Percentiles rank a stretch among this genome's conserved stretches.
Conservation (phyloP, 2,888 invertebrate species). For the Lycaena phlaeas region DNA sequence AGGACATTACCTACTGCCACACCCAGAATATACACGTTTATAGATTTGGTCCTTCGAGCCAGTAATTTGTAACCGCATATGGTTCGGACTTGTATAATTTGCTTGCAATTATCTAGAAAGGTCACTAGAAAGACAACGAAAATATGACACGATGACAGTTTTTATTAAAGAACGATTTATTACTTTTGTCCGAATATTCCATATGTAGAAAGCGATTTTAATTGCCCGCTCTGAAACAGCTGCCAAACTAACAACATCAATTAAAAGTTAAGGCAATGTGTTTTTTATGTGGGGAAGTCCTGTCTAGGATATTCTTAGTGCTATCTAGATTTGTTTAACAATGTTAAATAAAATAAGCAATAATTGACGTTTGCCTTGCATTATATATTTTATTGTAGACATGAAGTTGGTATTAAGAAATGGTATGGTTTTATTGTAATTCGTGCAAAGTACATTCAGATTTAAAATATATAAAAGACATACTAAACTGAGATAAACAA, state of each 20-base stretch:
- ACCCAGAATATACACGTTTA: neutral
- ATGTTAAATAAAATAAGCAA: too few relatives aligned
- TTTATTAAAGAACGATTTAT: neutral
- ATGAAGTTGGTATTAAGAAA: too few relatives aligned
- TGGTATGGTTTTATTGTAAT: too few relatives aligned
- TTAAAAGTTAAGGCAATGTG: neutral
- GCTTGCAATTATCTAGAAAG: conserved; percentile 36
- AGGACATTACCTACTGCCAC: too few relatives aligned
- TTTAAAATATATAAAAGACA: too few relatives aligned
- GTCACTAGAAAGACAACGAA: conserved; percentile 1
- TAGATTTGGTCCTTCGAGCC: neutral
- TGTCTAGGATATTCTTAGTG: too few relatives aligned
- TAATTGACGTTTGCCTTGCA: too few relatives aligned
- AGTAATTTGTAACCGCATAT: conserved; percentile 29
- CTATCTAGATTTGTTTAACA: too few relatives aligned
- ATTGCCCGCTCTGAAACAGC: neutral
- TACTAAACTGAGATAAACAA: too few relatives aligned
- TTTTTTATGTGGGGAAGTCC: too few relatives aligned
- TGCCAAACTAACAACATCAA: neutral
- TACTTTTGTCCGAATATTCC: neutral
- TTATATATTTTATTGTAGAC: too few relatives aligned
- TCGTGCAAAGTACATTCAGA: too few relatives aligned
- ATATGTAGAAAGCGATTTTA: neutral
- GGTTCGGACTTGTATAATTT: conserved; percentile 27
- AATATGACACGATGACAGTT: conserved; percentile 1